Percentiles rank a stretch among this genome's conserved stretches.
Evolutionary conservation across 2,113 vertebrate species (phyloP).

Genomic region (Oreotrochilus melanogaster): DNA sequence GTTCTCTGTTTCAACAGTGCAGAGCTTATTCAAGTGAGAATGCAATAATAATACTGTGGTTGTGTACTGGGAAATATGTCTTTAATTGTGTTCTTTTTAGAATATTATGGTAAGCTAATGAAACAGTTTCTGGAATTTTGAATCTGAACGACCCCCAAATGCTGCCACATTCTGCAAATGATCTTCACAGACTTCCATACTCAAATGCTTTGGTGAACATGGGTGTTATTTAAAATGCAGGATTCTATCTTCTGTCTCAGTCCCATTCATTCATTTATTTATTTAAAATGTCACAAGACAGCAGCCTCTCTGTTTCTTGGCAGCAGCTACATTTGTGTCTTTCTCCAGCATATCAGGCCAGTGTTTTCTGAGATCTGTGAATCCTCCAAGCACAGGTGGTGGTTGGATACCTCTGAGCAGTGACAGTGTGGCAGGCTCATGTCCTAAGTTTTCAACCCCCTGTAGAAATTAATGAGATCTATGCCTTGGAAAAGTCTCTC

Average conservation of each 20-base stretch:
- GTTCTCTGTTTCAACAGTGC: not conserved
- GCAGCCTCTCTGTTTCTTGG: not conserved
- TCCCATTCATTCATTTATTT: not conserved
- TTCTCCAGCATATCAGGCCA: not conserved
- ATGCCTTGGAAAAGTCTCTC: not conserved
- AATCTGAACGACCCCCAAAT: not conserved
- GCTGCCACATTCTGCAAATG: not conserved
- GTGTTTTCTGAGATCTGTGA: not conserved
- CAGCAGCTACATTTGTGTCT: not conserved
- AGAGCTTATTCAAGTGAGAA: not conserved
- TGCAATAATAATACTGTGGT: rapidly evolving
- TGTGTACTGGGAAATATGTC: not conserved
- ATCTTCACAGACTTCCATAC: not conserved
- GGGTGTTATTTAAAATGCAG: not conserved
- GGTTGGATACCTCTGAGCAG: not conserved
- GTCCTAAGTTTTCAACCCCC: not conserved
- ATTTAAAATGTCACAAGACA: not conserved
- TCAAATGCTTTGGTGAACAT: not conserved
- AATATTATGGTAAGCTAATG: not conserved
- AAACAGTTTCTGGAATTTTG: not conserved
- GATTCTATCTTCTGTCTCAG: not conserved
- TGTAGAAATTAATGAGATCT: not conserved
- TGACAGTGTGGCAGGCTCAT: not conserved
- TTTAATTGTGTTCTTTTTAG: not conserved
- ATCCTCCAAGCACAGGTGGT: not conserved